Evolutionary conservation across 2,113 vertebrate genomes (phyloP).

Genomic region (Daubentonia madagascariensis): DNA sequence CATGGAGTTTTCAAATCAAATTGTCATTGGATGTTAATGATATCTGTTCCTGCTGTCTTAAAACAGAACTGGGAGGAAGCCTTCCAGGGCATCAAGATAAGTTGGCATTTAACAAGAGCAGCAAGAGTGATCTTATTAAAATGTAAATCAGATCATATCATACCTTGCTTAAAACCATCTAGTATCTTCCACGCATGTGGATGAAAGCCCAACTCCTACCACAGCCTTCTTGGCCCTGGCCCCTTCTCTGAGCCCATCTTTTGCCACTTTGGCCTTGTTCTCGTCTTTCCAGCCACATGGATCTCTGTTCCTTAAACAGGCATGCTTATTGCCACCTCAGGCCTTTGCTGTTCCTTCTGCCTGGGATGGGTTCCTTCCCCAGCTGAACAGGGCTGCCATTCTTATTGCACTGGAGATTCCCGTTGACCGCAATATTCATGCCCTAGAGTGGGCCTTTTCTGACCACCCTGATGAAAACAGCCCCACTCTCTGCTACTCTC

Average conservation of each 20-base stretch:
- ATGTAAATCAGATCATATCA: slow-evolving; percentile 38
- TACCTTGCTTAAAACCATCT: not conserved
- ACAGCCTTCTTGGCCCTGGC: rapidly evolving
- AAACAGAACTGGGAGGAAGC: not conserved
- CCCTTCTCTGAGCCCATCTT: not conserved
- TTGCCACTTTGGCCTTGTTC: not conserved
- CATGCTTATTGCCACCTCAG: rapidly evolving
- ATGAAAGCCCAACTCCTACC: not conserved
- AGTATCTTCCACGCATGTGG: not conserved
- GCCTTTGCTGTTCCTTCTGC: not conserved
- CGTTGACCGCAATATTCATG: not conserved
- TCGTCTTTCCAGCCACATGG: not conserved
- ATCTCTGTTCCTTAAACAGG: not conserved
- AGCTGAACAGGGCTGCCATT: too few species aligned
- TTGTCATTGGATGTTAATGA: not conserved
- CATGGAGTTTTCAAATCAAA: slow-evolving; percentile 26
- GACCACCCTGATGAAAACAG: not conserved
- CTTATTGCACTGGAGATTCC: not conserved
- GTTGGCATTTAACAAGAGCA: slow-evolving; percentile 17
- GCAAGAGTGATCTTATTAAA: slow-evolving; percentile 45
- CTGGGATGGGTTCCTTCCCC: not conserved
- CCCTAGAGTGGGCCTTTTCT: not conserved
- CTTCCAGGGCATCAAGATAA: not conserved
- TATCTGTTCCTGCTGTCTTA: not conserved
- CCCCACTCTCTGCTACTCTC: too few species aligned